Evolutionary conservation across 2,113 vertebrate genomes (phyloP).

Genomic region (Lates calcarifer): DNA sequence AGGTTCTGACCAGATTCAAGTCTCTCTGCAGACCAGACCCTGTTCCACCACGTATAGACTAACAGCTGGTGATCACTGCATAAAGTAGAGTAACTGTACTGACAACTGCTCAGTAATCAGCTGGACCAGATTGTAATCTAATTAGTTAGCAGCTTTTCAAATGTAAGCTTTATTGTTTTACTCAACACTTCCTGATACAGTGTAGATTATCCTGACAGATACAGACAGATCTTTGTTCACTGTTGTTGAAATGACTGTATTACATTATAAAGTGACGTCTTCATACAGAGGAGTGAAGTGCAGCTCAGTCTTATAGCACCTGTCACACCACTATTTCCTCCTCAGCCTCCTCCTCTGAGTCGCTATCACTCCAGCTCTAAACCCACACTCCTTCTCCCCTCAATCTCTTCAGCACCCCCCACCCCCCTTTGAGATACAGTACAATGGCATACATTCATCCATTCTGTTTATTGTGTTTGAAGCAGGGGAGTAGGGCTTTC

Average conservation of each 20-base stretch:
- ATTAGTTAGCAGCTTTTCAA: background rate
- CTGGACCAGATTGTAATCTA: too few species aligned
- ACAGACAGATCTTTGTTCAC: background rate
- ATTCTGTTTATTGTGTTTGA: constrained; percentile 57
- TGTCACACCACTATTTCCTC: background rate
- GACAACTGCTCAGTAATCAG: too few species aligned
- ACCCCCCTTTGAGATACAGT: background rate
- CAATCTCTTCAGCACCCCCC: background rate
- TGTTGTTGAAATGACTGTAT: background rate
- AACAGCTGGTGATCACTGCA: too few species aligned
- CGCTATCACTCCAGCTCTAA: constrained; percentile 16
- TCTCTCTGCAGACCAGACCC: too few species aligned
- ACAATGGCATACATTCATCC: constrained; percentile 50
- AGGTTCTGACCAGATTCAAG: too few species aligned
- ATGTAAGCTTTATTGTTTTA: background rate
- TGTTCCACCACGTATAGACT: too few species aligned
- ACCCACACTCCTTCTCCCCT: background rate
- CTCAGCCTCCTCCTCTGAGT: background rate
- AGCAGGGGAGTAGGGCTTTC: constrained; percentile 39
- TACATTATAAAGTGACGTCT: background rate
- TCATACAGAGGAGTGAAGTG: background rate
- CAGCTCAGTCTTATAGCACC: background rate
- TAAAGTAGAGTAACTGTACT: too few species aligned
- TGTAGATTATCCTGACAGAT: background rate
- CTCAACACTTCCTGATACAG: too few species aligned